Percentiles rank a stretch among this genome's conserved stretches.
Conservation (phyloP, 1,140 invertebrate genomes). For the Leptestheria dahalacensis region DNA sequence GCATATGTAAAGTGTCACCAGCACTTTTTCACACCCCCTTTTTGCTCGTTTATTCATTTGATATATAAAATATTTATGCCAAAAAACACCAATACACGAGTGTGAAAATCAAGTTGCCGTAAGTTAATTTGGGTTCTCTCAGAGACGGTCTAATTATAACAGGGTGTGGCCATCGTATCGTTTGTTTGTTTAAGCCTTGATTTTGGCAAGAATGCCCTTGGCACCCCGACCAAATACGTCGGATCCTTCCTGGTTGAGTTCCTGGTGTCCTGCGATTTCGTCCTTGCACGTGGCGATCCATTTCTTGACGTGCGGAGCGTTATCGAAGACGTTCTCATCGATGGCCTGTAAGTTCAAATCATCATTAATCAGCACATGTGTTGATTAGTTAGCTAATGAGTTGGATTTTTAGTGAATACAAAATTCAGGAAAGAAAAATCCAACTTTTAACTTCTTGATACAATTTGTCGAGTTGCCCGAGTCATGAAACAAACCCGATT, state of each 20-base stretch:
- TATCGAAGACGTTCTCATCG: constrained; percentile 41
- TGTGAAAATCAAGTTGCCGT: too few species aligned
- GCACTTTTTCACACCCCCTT: too few species aligned
- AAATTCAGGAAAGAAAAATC: too few species aligned
- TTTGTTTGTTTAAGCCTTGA: not conserved
- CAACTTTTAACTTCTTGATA: too few species aligned
- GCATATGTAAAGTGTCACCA: too few species aligned
- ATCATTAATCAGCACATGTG: too few species aligned
- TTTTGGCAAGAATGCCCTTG: constrained; percentile 21
- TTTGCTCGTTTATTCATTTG: too few species aligned
- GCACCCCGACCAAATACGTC: constrained; percentile 29
- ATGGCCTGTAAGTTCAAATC: constrained; percentile 39
- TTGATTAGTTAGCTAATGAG: too few species aligned
- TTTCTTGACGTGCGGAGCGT: constrained; percentile 42
- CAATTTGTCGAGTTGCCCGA: too few species aligned
- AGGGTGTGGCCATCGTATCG: not conserved
- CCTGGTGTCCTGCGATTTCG: constrained; percentile 50
- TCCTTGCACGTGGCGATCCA: constrained; percentile 50
- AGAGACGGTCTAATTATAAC: not conserved
- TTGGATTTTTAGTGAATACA: too few species aligned
- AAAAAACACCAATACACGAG: not conserved
- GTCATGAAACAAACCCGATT: too few species aligned
- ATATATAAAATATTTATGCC: not conserved
- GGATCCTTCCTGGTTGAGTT: constrained; percentile 40
- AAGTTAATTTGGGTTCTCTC: too few species aligned